Evolutionary conservation across 2,113 vertebrate genomes (phyloP).

Genomic region (Gallinago paraguaiae): DNA sequence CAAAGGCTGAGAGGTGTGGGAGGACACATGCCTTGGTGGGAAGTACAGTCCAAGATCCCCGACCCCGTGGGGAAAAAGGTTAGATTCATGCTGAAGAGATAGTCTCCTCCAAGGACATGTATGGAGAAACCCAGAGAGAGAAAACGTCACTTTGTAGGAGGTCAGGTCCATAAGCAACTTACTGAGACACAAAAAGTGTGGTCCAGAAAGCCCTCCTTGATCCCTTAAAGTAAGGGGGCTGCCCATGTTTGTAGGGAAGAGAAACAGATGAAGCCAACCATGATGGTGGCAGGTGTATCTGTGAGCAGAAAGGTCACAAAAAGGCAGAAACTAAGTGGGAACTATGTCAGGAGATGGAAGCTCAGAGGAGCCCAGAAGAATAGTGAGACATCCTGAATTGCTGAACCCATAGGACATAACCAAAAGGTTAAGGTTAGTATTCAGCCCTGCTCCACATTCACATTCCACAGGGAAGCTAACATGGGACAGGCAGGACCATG

Average conservation of each 20-base stretch:
- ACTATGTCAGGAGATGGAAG: neutral
- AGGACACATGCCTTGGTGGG: neutral
- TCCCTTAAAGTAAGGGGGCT: neutral
- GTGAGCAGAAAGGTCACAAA: neutral
- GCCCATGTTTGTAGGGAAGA: neutral
- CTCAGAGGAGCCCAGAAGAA: neutral
- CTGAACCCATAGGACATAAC: neutral
- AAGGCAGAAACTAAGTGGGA: neutral
- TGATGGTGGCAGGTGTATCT: neutral
- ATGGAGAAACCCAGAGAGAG: neutral
- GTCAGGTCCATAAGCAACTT: neutral
- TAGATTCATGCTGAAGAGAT: neutral
- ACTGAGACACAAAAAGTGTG: neutral
- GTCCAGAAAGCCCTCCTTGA: neutral
- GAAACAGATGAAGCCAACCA: neutral
- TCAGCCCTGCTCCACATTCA: neutral
- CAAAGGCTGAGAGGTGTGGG: neutral
- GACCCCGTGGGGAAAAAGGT: neutral
- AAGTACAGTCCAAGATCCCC: neutral
- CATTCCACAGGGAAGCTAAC: neutral
- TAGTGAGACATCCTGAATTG: neutral
- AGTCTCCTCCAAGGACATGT: neutral
- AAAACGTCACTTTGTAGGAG: neutral
- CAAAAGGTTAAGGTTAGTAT: neutral
- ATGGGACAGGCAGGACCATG: neutral